These are phyloP conservation scores for Thripadectes ignobilis DNA, from an alignment of 2,797 vertebrate species.

Conservation along the genomic window DNA sequence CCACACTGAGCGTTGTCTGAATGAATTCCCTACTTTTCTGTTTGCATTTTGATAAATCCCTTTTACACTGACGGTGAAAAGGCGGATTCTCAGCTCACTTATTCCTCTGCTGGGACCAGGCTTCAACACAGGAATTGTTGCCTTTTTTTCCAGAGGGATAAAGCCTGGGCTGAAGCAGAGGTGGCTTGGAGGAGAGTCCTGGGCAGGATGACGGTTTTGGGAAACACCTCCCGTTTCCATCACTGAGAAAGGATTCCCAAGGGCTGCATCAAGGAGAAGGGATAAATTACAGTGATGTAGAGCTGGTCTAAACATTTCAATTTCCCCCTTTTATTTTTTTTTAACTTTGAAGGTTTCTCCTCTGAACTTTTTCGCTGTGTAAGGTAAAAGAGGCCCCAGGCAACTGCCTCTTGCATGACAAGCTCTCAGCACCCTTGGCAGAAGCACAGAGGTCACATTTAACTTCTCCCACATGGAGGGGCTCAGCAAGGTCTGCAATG, in stretches of 20 bases:
- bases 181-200: background rate
- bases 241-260: background rate
- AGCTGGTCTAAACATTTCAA: background rate
- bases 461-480: conserved; percentile 35
- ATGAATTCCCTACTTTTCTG: background rate
- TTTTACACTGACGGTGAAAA: background rate
- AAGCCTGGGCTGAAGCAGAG: background rate
- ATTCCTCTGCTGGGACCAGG: background rate
- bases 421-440: conserved; percentile 42
- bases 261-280: background rate
- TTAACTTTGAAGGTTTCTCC: background rate
- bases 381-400: conserved; percentile 43
- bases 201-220: background rate
- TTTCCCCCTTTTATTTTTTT: background rate
- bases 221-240: background rate
- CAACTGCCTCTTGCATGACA: conserved; percentile 29
- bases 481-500: background rate
- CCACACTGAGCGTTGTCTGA: background rate
- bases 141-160: background rate
- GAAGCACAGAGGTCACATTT: conserved; percentile 49
- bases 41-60: background rate
- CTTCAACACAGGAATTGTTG: background rate
- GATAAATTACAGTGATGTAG: background rate
- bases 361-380: background rate
- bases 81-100: background rate